phyloP scores from a whole-genome alignment of 2,797 vertebrate genomes.

The Octomys mimax region DNA sequence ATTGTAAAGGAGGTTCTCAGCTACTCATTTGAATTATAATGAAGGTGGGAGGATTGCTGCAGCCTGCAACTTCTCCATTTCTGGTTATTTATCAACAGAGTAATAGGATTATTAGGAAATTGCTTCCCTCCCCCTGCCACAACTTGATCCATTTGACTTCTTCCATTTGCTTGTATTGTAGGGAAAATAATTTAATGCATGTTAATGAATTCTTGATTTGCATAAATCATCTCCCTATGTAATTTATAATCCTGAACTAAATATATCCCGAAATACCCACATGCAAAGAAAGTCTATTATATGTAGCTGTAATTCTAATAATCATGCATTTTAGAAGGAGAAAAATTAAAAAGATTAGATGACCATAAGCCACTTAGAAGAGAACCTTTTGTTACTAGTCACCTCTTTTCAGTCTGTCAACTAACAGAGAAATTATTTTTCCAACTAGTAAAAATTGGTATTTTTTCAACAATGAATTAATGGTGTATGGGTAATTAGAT shows the following conservation, averaged over 20 bases:
- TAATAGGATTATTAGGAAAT: conserved; percentile 73
- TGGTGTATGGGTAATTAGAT: conserved; percentile 57
- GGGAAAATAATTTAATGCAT: conserved; percentile 74
- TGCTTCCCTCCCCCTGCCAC: conserved; percentile 1
- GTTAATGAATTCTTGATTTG: conserved; percentile 78
- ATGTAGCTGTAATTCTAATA: conserved; percentile 70
- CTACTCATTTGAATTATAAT: conserved; percentile 69
- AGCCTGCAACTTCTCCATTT: conserved; percentile 42
- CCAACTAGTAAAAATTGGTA: not conserved
- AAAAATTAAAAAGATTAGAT: conserved; percentile 76
- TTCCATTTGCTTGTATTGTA: conserved; percentile 79
- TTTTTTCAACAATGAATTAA: conserved; percentile 52
- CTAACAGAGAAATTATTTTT: conserved; percentile 61
- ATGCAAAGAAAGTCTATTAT: conserved; percentile 56
- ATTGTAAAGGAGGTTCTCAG: conserved; percentile 25
- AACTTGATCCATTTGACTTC: conserved; percentile 74
- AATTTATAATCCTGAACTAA: conserved; percentile 82
- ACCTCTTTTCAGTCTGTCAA: conserved; percentile 38
- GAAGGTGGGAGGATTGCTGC: conserved; percentile 61
- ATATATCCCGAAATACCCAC: conserved; percentile 58
- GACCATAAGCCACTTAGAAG: conserved; percentile 57
- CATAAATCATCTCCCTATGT: conserved; percentile 72
- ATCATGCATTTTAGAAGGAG: conserved; percentile 64
- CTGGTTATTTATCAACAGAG: conserved; percentile 73
- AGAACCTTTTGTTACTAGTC: conserved; percentile 29